Evolutionary conservation across 2,888 invertebrate genomes (phyloP).

Genomic region (Fragum sueziense): DNA sequence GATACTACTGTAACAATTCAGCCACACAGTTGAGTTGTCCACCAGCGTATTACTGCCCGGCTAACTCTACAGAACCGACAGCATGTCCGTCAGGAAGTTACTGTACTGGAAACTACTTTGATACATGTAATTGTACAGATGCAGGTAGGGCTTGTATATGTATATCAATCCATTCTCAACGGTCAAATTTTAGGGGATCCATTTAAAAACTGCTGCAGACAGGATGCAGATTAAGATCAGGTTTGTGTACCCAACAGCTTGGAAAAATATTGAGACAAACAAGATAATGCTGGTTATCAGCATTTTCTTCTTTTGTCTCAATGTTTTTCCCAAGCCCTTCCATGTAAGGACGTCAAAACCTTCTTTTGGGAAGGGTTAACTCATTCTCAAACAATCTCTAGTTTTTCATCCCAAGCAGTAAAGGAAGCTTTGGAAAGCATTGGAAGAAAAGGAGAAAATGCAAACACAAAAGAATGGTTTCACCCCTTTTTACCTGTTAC

Average conservation of each 20-base stretch:
- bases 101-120: slow-evolving; percentile 77
- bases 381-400: no score
- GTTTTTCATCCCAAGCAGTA: no score
- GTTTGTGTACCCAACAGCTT: no score
- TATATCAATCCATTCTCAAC: not conserved
- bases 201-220: not conserved
- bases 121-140: slow-evolving; percentile 74
- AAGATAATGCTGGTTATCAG: no score
- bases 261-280: no score
- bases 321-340: no score
- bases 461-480: not conserved
- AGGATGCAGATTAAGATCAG: not conserved
- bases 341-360: no score
- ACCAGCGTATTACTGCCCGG: slow-evolving; percentile 79
- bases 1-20: slow-evolving; percentile 80
- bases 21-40: slow-evolving; percentile 77
- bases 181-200: not conserved
- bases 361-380: not conserved
- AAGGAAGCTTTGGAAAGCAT: no score
- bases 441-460: not conserved
- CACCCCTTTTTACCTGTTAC: not conserved
- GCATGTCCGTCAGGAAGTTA: slow-evolving; percentile 76
- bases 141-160: slow-evolving; percentile 75
- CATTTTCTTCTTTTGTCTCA: no score
- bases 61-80: slow-evolving; percentile 74